Percentiles rank a stretch among this genome's conserved stretches.
Conservation (phyloP, 2,888 invertebrate genomes). For the Ornithoptera alexandrae region DNA sequence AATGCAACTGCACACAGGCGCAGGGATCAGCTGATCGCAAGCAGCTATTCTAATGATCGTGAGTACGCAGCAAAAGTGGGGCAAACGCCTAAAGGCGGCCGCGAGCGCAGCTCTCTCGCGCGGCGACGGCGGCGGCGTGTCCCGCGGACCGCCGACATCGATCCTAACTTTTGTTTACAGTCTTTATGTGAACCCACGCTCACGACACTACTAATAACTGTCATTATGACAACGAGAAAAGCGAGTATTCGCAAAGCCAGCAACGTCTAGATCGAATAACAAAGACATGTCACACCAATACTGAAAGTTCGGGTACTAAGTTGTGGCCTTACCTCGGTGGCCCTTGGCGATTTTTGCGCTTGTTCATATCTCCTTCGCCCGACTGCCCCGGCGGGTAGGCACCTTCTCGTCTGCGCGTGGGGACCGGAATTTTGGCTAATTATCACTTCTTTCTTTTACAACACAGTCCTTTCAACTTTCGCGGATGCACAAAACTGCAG, state of each 20-base stretch:
- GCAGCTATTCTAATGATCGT: slow-evolving; percentile 74
- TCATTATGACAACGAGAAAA: slow-evolving; percentile 57
- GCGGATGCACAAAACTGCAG: slow-evolving; percentile 80
- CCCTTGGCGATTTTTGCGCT: slow-evolving; percentile 91
- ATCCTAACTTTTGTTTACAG: slow-evolving; percentile 67
- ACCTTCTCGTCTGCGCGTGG: slow-evolving; percentile 89
- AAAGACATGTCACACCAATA: slow-evolving; percentile 71
- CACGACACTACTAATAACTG: slow-evolving; percentile 51
- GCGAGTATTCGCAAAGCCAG: slow-evolving; percentile 55
- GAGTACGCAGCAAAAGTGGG: slow-evolving; percentile 74
- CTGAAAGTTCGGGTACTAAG: slow-evolving; percentile 58
- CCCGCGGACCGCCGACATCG: slow-evolving; percentile 47
- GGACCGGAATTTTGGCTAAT: slow-evolving; percentile 91
- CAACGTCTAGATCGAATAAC: slow-evolving; percentile 59
- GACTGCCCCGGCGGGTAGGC: slow-evolving; percentile 86
- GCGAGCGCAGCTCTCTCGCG: slow-evolving; percentile 51
- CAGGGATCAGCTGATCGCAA: slow-evolving; percentile 75
- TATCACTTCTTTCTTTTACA: slow-evolving; percentile 78
- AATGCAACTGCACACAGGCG: slow-evolving; percentile 6
- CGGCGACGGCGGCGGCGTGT: slow-evolving; percentile 52
- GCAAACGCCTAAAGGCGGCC: slow-evolving; percentile 68
- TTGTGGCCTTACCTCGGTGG: slow-evolving; percentile 82
- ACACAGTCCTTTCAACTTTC: slow-evolving; percentile 81
- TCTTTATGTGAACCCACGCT: slow-evolving; percentile 50
- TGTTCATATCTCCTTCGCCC: slow-evolving; percentile 85